Base-by-base conservation (phyloP, 2,888 invertebrate species). In the Cynaeus angustus region DNA sequence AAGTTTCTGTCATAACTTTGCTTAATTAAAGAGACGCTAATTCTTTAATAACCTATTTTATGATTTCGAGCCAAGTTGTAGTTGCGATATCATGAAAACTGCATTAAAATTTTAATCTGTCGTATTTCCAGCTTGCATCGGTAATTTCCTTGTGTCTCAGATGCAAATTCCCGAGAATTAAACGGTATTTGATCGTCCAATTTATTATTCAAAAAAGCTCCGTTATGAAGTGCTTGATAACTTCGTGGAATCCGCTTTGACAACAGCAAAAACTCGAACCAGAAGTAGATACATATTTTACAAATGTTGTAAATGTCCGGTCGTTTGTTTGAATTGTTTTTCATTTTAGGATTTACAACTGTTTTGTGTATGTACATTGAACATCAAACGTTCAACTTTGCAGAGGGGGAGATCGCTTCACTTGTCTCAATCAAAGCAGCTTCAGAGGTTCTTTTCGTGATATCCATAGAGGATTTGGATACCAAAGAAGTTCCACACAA, bases 291-390 rank as follows among this genome's bases (percentile, higher is more conserved):
- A 56, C 56, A 56, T 56, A 56, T 56, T 56, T 41, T 26, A 56
- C 12, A 41, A 56, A 10, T 12, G 38, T 26, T 3, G 21, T 56
- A 56, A 56, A 56, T 38, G 56, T 56, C 43, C 21, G 6, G 16
- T 5, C 10, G 56, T 41, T 56, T 56, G 56, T 56, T 56, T 56
- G 56, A 56, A 56, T 56, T 56, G 56, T 56, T 56, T 56, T 56
- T 56, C 55, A n/a, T 37, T 55, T 55, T 55, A 37, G 38, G 56
- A 56, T 56, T 56, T 56, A 56, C 56, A 26, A 8, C 56, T 12
- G 56, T 55, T 55, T 16, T 56, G 41, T 33, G 37, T 53, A 53
- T 53, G 53, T 53, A 53, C 53, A 37, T 53, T 33, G 16, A 33
- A 53, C 53, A 53, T 53, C 53, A 53, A 53, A 53, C 53, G 53